Evolutionary conservation across 2,797 vertebrate species (phyloP).

Genomic region (Sebastes cheni): DNA sequence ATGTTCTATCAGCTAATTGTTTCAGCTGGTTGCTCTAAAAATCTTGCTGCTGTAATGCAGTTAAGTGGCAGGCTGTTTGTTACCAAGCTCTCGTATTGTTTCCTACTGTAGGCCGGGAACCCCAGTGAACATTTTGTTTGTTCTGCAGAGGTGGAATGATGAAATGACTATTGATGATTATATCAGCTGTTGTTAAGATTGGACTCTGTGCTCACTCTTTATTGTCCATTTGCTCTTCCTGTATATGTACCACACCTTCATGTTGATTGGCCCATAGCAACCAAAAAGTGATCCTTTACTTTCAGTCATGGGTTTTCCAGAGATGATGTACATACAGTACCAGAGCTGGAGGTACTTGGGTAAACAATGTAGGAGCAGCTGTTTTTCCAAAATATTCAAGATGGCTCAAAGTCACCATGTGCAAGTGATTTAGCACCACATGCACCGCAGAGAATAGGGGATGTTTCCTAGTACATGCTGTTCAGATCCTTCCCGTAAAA

Average conservation of each 20-base stretch:
- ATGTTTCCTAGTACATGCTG: neutral
- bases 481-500: neutral
- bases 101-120: neutral
- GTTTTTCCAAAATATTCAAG: neutral
- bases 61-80: neutral
- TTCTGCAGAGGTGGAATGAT: neutral
- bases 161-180: neutral
- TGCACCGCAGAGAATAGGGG: neutral
- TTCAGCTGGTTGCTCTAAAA: neutral
- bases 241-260: neutral
- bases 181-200: neutral
- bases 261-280: neutral
- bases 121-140: neutral
- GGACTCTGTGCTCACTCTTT: neutral
- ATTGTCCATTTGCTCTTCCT: neutral
- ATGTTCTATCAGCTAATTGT: neutral
- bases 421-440: conserved; percentile 12
- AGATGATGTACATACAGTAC: neutral
- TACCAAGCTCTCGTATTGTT: neutral
- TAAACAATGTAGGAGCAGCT: neutral
- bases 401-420: conserved; percentile 1
- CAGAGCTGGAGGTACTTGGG: neutral
- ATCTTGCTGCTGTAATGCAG: neutral
- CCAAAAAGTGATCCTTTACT: neutral
- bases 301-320: neutral